A percentile compares a stretch with the other conserved stretches of the same genome.
Evolutionary conservation across 2,797 vertebrate species (phyloP).

Genomic region (Brotula barbata): DNA sequence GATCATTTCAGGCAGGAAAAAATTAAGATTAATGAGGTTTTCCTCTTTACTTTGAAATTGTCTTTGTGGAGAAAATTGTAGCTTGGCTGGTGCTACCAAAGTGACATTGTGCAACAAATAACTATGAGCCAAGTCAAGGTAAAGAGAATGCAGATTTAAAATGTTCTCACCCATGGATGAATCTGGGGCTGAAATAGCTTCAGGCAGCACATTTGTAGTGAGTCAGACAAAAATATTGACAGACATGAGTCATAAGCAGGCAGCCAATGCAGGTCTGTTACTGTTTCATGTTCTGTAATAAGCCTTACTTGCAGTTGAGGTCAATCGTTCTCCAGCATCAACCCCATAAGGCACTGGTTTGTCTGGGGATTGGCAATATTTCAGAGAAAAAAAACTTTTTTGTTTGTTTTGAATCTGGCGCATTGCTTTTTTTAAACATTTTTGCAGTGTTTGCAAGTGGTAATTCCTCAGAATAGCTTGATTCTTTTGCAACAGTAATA

Average conservation of each 20-base stretch:
- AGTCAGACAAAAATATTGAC: slow-evolving; percentile 21
- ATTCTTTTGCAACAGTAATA: too few species aligned
- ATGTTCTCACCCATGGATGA: too few species aligned
- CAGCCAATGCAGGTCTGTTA: slow-evolving; percentile 12
- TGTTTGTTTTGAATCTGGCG: too few species aligned
- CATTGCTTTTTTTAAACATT: too few species aligned
- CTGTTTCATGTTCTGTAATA: slow-evolving; percentile 11
- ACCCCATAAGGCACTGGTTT: too few species aligned
- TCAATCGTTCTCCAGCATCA: too few species aligned
- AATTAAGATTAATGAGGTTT: slow-evolving; percentile 52
- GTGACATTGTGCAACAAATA: not conserved
- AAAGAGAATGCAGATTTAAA: not conserved
- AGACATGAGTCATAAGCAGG: slow-evolving; percentile 51
- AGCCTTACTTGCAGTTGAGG: too few species aligned
- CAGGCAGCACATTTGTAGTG: slow-evolving; percentile 6
- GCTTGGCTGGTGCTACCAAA: slow-evolving; percentile 24
- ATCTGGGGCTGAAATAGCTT: slow-evolving; percentile 27
- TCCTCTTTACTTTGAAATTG: slow-evolving; percentile 22
- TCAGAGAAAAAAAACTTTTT: too few species aligned
- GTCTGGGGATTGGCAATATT: too few species aligned
- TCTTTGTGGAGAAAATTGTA: slow-evolving; percentile 30
- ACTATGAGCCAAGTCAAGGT: not conserved
- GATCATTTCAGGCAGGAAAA: slow-evolving; percentile 28
- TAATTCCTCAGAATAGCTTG: too few species aligned
- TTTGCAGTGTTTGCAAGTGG: too few species aligned